Evolutionary conservation across 2,797 vertebrate genomes (phyloP).

Genomic region (Pelodytes ibericus): DNA sequence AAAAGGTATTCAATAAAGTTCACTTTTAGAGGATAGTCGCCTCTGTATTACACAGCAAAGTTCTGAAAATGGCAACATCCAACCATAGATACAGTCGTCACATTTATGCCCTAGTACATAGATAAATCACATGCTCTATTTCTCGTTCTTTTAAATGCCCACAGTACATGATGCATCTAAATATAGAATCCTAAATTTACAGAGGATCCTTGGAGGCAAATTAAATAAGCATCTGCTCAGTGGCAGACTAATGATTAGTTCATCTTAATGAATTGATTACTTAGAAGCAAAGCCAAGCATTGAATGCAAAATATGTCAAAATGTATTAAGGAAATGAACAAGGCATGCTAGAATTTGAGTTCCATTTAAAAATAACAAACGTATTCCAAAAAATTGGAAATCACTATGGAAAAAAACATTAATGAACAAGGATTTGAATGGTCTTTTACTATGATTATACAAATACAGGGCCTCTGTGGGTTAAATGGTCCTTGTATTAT

Average conservation of each 20-base stretch:
- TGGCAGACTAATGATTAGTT: conserved; percentile 31
- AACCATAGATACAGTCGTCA: no score
- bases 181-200: neutral
- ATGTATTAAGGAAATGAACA: conserved; percentile 10
- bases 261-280: conserved; percentile 22
- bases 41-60: no score
- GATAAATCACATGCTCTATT: neutral
- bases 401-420: no score
- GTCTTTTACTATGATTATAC: no score
- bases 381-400: no score
- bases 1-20: no score
- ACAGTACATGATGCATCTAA: neutral
- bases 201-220: neutral
- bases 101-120: neutral
- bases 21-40: no score
- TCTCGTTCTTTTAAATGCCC: neutral
- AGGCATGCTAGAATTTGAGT: neutral
- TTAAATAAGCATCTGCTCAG: conserved; percentile 25
- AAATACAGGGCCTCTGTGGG: no score
- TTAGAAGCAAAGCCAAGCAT: conserved; percentile 4
- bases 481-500: no score
- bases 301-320: neutral
- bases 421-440: no score
- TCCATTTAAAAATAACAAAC: neutral
- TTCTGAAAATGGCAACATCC: no score